Evolutionary conservation across 2,797 vertebrate species (phyloP), one percentile per base, ranked within the genome.

Genomic region (Enteromius radiatus): DNA sequence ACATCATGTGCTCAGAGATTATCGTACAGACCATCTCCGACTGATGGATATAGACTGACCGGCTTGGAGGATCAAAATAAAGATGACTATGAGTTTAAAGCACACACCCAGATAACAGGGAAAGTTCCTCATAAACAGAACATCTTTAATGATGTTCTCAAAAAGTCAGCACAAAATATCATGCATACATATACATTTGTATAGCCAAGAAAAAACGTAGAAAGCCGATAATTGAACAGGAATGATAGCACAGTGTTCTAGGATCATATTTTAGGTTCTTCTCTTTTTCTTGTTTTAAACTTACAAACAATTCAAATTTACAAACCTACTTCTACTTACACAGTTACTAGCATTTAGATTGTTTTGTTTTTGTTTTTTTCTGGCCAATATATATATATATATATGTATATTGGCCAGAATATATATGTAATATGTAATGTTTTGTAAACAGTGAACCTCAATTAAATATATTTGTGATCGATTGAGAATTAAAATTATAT

Each of bases 21-120:
- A 92, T 93, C 88, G 94, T 94, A 92, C 89, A 88, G 85, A 78
- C 84, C 84, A 87, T 91, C 89, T 91, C 91, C 93, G 91, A 94
- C 90, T 93, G 93, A 94, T 94, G 91, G 91, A 94, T 4, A 59
- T 26, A 28, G 12, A 12, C 12, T 26, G n/a, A 59, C 4, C 11
- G 26, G 23, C 92, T 94, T 92, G 93, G 88, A 89, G 85, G 90
- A 88, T 90, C 89, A 92, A 84, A 91, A 92, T 89, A 82, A 68
- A 87, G 54, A 10, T 56, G 54, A 23, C 12, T 56, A 56, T 54
- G 52, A n/a, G 9, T 54, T 54, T 89, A 88, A 92, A 90, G 91
- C 91, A 90, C 47, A 52, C 49, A 52, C 49, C 17, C 47, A 49
- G 21, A 21, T n/a, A 21, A 8, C 49, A 21, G 49, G 49, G 6